These are phyloP conservation scores for Morpho helenor DNA, from an alignment of 2,888 invertebrate genomes.

Conservation along the genomic window DNA sequence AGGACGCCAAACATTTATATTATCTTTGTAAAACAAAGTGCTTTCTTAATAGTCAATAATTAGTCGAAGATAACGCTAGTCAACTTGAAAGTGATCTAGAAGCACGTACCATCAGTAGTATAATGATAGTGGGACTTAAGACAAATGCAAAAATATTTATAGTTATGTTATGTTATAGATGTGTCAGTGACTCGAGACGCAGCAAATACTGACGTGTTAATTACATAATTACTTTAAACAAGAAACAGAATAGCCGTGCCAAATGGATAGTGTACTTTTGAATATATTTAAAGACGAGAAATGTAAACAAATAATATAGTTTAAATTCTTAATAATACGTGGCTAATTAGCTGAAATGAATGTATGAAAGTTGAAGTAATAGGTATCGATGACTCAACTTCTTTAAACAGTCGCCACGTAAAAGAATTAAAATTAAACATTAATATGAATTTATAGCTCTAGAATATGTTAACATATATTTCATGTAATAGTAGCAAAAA, in stretches of 20 bases:
- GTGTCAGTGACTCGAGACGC: conserved; percentile 10
- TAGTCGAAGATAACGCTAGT: conserved; percentile 6
- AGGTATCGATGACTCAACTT: too few relatives aligned
- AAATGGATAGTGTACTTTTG: conserved; percentile 3
- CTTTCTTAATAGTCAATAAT: conserved; percentile 2
- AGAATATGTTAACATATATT: too few relatives aligned
- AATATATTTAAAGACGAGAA: neutral
- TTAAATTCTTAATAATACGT: neutral
- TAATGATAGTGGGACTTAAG: conserved; percentile 5
- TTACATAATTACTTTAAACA: conserved; percentile 14
- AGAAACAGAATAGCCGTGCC: neutral
- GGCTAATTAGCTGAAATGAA: too few relatives aligned
- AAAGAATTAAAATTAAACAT: too few relatives aligned
- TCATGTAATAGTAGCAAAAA: too few relatives aligned
- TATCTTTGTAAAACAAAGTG: neutral
- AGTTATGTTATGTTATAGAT: conserved; percentile 2
- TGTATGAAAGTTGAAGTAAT: too few relatives aligned
- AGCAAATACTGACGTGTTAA: conserved; percentile 8
- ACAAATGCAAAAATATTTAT: neutral
- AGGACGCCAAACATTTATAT: too few relatives aligned
- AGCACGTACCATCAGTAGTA: neutral
- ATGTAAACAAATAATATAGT: neutral
- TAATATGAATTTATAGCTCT: too few relatives aligned
- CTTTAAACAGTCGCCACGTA: too few relatives aligned
- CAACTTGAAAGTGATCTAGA: neutral